Conservation (phyloP, 1,140 invertebrate species). For the Pseudomyrmex cubaensis region DNA sequence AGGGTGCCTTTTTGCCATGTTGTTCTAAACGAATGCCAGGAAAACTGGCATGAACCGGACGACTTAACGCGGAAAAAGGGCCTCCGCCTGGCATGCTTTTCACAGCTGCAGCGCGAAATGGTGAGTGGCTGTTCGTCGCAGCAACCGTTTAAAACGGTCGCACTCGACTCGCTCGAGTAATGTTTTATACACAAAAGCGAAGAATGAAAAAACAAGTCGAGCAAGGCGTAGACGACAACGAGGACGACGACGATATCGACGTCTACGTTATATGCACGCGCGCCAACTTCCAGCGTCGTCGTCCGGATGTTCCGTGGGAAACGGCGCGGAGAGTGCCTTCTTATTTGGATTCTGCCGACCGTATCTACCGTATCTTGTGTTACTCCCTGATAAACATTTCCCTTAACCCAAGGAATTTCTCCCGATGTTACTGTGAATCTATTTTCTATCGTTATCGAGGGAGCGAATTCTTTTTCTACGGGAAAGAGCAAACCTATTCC, state of each 20-base stretch:
- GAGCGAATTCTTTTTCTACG: slow-evolving; percentile 33
- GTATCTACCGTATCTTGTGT: slow-evolving; percentile 19
- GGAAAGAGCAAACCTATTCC: background rate
- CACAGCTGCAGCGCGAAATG: background rate
- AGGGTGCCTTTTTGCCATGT: slow-evolving; percentile 15
- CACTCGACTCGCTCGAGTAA: slow-evolving; percentile 32
- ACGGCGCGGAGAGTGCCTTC: slow-evolving; percentile 36
- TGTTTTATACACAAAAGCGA: slow-evolving; percentile 35
- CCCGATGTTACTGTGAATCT: slow-evolving; percentile 42
- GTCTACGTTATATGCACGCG: slow-evolving; percentile 50
- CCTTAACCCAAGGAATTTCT: slow-evolving; percentile 52
- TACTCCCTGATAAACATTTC: slow-evolving; percentile 38
- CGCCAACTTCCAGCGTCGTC: slow-evolving; percentile 48
- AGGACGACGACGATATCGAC: slow-evolving; percentile 57
- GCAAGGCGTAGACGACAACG: slow-evolving; percentile 12
- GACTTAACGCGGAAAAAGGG: slow-evolving; percentile 36
- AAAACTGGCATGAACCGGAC: slow-evolving; percentile 12
- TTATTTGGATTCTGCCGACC: slow-evolving; percentile 38
- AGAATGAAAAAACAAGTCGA: slow-evolving; percentile 24
- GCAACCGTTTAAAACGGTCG: slow-evolving; percentile 49
- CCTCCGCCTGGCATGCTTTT: slow-evolving; percentile 13
- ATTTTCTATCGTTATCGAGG: slow-evolving; percentile 57
- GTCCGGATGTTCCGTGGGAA: slow-evolving; percentile 52
- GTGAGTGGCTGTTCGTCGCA: slow-evolving; percentile 17
- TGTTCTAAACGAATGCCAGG: slow-evolving; percentile 42